Evolutionary conservation across 2,113 vertebrate species (phyloP), one percentile per base, ranked within the genome.

Genomic region (Ictidomys tridecemlineatus): DNA sequence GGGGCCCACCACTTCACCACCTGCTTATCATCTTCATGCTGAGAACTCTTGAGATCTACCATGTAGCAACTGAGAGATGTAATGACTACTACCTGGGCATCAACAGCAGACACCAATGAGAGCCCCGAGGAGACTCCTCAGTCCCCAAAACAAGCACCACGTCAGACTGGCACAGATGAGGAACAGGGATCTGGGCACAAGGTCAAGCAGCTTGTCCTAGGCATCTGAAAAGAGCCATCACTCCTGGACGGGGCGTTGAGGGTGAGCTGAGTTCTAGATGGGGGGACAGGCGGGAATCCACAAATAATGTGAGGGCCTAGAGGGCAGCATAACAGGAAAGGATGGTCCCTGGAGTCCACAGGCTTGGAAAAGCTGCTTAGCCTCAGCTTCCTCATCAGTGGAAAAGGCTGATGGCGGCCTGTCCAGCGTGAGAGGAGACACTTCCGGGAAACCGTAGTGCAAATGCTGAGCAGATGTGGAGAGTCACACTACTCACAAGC

Each of bases 301-400:
- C 37, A 42, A 4, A 26, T 34, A 58, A 8, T 14, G 1, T 32
- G 37, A 45, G 45, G 82, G 61, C 34, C 24, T 42, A 14, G 56
- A 37, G 39, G 9, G 70, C 56, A 14, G 30, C 45, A 24, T 22
- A 20, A 22, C 0, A 37, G 84, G 79, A 34, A 22, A 67, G 13
- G 39, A 4, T 0, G 0, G 4, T 24, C 69, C 18, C 0, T 0
- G 4, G 28, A 42, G 4, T 10, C 61, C 16, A 17, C 22, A 28
- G 61, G 3, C 0, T 2, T 18, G 2, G 78, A 34, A 14, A 32
- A 16, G 0, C 9, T 4, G 20, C 51, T 18, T 13, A 8, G 24
- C 3, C 85, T 30, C 1, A 0, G 65, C 0, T 48, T 69, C 37
- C 63, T 78, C 26, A 0, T 13, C 30, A 8, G 24, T 13, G 24